A percentile compares a stretch with the other conserved stretches of the same genome.
Conservation (phyloP, 1,140 invertebrate genomes). For the Eufriesea mexicana region DNA sequence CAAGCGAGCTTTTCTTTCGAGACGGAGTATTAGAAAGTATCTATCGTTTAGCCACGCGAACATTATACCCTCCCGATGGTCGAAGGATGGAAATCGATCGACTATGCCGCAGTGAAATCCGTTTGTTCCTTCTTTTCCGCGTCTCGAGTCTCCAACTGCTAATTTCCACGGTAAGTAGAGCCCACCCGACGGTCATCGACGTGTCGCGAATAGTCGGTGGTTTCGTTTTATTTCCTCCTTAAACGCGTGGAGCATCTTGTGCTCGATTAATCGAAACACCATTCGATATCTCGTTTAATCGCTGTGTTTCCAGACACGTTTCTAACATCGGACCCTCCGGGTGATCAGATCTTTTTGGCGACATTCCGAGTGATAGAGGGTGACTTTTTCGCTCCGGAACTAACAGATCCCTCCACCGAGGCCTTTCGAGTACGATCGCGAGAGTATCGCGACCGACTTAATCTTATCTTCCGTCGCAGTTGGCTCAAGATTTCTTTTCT, state of each 20-base stretch:
- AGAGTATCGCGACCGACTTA: constrained; percentile 88
- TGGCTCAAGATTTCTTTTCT: constrained; percentile 87
- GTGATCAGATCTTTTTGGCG: constrained; percentile 90
- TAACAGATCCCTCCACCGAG: constrained; percentile 86
- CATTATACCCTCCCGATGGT: neutral
- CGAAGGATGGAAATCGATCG: constrained; percentile 1
- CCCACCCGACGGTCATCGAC: neutral
- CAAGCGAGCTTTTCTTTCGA: neutral
- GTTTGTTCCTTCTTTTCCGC: neutral
- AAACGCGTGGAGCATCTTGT: neutral
- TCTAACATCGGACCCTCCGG: constrained; percentile 88
- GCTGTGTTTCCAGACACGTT: constrained; percentile 88
- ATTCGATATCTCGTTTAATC: neutral
- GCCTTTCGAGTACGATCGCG: constrained; percentile 86
- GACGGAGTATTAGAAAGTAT: constrained; percentile 11
- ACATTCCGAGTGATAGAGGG: constrained; percentile 87
- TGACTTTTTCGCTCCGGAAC: constrained; percentile 85
- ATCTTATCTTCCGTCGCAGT: constrained; percentile 89
- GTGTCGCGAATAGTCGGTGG: neutral
- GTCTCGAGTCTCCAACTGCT: no score
- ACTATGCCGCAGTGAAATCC: neutral
- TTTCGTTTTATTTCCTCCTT: neutral
- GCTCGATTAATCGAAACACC: neutral
- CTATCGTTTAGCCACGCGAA: neutral
- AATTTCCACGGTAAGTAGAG: neutral